Evolutionary conservation across 2,113 vertebrate genomes (phyloP).

Genomic region (Chlorocebus sabaeus): DNA sequence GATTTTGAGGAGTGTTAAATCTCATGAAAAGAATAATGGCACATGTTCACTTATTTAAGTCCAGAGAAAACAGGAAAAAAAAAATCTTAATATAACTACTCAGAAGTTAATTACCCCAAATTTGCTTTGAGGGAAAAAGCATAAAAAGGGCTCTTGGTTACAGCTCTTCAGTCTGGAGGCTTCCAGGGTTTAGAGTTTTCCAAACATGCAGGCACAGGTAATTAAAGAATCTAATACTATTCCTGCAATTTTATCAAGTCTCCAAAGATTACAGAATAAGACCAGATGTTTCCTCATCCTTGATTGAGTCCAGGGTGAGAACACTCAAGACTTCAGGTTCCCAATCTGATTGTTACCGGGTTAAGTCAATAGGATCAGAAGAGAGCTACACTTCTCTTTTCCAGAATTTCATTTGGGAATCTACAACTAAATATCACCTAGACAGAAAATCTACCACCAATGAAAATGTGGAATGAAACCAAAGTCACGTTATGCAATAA

Average conservation of each 20-base stretch:
- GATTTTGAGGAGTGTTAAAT: not conserved
- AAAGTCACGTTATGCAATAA: not conserved
- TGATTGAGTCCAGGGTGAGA: not conserved
- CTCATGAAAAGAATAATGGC: not conserved
- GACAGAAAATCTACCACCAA: not conserved
- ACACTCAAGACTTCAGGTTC: not conserved
- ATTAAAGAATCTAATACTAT: not conserved
- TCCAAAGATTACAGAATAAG: not conserved
- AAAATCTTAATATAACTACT: not conserved
- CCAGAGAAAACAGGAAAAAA: not conserved
- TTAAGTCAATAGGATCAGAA: not conserved
- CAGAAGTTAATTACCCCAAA: not conserved
- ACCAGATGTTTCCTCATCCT: not conserved
- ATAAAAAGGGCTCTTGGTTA: not conserved
- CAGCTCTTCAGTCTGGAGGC: not conserved
- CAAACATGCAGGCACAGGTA: not conserved
- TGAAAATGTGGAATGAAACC: not conserved
- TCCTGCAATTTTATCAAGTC: not conserved
- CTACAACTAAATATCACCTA: not conserved
- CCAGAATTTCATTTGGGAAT: not conserved
- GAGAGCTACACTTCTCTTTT: not conserved
- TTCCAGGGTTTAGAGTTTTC: constrained; percentile 7
- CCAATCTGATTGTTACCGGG: not conserved
- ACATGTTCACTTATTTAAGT: not conserved
- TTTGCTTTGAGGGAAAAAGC: not conserved